A percentile compares a stretch with the other conserved stretches of the same genome.
Evolutionary conservation across 2,888 invertebrate species (phyloP).

Genomic region (Adelphocoris suturalis): DNA sequence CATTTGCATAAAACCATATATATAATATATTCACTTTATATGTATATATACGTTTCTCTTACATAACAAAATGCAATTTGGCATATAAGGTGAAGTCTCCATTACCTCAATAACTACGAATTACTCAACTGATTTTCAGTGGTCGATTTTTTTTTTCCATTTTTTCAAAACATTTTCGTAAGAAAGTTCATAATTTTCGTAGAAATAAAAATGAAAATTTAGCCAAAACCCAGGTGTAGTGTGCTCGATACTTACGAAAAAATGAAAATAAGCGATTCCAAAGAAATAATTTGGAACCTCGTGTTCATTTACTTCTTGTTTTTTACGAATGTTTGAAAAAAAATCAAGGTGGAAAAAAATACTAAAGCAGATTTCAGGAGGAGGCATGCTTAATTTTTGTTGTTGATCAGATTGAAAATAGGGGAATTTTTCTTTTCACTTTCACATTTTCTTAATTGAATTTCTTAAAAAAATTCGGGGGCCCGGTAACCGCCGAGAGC

Average conservation of each 20-base stretch:
- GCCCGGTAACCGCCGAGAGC: constrained; percentile 58
- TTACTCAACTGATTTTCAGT: constrained; percentile 69
- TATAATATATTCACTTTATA: constrained; percentile 69
- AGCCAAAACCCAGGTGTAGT: constrained; percentile 51
- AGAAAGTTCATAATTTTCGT: constrained; percentile 31
- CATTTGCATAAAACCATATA: constrained; percentile 70
- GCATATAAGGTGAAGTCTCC: constrained; percentile 72
- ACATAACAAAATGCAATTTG: constrained; percentile 68
- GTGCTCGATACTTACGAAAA: constrained; percentile 5
- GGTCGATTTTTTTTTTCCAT: constrained; percentile 65
- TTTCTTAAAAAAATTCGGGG: constrained; percentile 59
- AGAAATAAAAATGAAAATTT: constrained; percentile 19
- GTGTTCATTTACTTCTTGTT: neutral
- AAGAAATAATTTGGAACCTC: neutral
- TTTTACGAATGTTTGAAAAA: neutral
- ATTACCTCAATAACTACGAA: constrained; percentile 65
- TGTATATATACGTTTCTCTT: constrained; percentile 70
- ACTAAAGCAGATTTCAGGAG: constrained; percentile 50
- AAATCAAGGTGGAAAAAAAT: constrained; percentile 54
- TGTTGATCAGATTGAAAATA: constrained; percentile 61
- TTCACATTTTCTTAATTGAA: constrained; percentile 57
- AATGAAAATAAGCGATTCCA: neutral
- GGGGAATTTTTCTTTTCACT: constrained; percentile 18
- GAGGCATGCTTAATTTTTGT: constrained; percentile 27
- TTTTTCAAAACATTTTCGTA: constrained; percentile 10